These are phyloP conservation scores for Drosophila mimica DNA, from an alignment of 2,888 invertebrate species.

Conservation along the genomic window DNA sequence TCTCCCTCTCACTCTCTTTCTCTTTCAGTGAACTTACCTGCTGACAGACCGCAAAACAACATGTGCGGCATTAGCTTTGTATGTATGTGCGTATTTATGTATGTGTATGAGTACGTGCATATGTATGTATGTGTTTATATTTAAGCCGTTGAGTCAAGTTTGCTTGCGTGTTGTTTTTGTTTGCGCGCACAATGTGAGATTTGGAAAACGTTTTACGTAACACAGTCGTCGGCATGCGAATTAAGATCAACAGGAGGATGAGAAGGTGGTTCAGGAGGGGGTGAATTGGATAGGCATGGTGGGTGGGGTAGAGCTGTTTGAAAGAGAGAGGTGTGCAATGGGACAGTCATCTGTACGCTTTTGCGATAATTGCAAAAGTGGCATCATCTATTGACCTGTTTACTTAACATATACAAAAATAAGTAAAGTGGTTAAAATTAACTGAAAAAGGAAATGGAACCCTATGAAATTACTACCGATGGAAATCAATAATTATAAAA, in stretches of 20 bases:
- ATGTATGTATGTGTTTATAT: constrained; percentile 40
- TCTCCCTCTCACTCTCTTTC: not conserved
- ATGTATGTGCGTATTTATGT: not conserved
- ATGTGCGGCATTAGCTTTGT: constrained; percentile 8
- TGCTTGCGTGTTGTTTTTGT: constrained; percentile 66
- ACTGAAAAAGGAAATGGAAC: not conserved
- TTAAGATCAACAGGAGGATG: constrained; percentile 33
- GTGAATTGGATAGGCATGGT: not conserved
- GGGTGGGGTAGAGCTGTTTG: not conserved
- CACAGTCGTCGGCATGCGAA: constrained; percentile 33
- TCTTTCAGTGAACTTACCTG: constrained; percentile 4
- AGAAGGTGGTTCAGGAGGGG: not conserved
- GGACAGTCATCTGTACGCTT: constrained; percentile 35
- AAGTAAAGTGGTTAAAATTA: not conserved
- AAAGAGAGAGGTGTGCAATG: not conserved
- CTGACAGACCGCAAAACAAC: constrained; percentile 32
- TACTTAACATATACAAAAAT: constrained; percentile 2
- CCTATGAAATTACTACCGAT: not conserved
- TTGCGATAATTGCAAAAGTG: constrained; percentile 55
- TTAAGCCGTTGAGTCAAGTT: constrained; percentile 63
- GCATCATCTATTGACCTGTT: constrained; percentile 49
- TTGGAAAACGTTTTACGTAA: constrained; percentile 71
- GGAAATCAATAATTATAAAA: not conserved
- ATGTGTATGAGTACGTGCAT: not conserved
- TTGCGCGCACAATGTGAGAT: constrained; percentile 63